These are phyloP conservation scores for Mus spretus DNA, from an alignment of 2,797 vertebrate genomes.

Conservation along the genomic window DNA sequence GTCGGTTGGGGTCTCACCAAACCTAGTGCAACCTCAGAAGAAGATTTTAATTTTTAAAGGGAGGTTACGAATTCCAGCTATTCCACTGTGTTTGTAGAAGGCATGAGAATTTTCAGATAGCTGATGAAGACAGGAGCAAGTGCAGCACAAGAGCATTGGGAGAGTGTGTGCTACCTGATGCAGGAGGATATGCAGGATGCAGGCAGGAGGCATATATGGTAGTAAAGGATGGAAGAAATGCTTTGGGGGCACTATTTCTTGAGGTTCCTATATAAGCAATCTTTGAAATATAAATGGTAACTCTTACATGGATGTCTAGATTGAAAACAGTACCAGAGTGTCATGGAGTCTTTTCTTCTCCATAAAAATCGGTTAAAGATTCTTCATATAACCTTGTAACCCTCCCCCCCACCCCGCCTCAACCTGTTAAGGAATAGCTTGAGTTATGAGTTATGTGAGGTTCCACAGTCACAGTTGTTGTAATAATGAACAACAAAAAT, in stretches of 20 bases:
- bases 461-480: conserved; percentile 55
- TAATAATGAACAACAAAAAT: conserved; percentile 65
- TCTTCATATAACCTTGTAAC: conserved; percentile 40
- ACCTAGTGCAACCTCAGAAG: background rate
- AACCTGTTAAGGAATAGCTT: conserved; percentile 58
- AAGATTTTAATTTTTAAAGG: background rate
- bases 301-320: background rate
- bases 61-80: background rate
- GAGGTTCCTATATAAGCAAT: background rate
- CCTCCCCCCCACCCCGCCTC: background rate
- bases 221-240: background rate
- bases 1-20: background rate
- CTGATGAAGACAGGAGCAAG: background rate
- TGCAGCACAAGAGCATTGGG: background rate
- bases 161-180: background rate
- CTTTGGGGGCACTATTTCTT: background rate
- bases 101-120: background rate
- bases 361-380: conserved; percentile 30
- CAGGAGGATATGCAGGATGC: background rate
- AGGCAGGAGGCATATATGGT: background rate
- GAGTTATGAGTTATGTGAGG: background rate
- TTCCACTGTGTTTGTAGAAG: background rate
- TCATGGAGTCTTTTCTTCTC: background rate
- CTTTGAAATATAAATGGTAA: background rate
- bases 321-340: background rate